Base-by-base conservation (phyloP, 1,140 invertebrate genomes). In the Solenopsis invicta region DNA sequence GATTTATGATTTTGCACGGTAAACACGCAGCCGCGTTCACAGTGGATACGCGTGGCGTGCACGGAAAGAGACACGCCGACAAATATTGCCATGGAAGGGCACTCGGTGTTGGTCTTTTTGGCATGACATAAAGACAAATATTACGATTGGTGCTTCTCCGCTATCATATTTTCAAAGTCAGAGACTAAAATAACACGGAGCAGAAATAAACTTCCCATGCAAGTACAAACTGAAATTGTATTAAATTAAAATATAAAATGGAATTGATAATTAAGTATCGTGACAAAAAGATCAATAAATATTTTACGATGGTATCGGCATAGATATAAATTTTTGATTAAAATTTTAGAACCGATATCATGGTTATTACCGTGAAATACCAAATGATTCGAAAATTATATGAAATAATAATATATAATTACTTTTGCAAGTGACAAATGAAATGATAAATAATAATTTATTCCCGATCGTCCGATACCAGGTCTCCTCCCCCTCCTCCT, bases 1-100 rank as follows among this genome's bases (percentile, higher is more conserved):
- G 24, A 78, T 78, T 78, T 78, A 66, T 78, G 61, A 78, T 78
- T 78, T 78, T 66, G 29, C 18, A 52, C 45, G 24, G 45, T 64
- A 78, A 78, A 78, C 61, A 78, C 24, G 18, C 41, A 62, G 18
- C n/a, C 18, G 21, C 24, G 12, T 66, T 8, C n/a, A 18, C 50
- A 37, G 34, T 59, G n/a, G 10, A 48, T 48, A 66, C 24, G 59
- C 18, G 59, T 21, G 24, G 41, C 29, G 21, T 76, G 54, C 21
- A 1, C 6, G 29, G 8, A 12, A 64, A 64, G 37, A 78, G 76
- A 78, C 48, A 64, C 21, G 10, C 24, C 24, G 76, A 64, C 45
- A 78, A 78, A 78, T 78, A 78, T 78, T 34, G 45, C 29, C 18
- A 37, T 66, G 21, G 45, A 66, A 78, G 41, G 45, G 29, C 12